Conservation (phyloP, 1,140 invertebrate genomes). For the Anadara kagoshimensis region DNA sequence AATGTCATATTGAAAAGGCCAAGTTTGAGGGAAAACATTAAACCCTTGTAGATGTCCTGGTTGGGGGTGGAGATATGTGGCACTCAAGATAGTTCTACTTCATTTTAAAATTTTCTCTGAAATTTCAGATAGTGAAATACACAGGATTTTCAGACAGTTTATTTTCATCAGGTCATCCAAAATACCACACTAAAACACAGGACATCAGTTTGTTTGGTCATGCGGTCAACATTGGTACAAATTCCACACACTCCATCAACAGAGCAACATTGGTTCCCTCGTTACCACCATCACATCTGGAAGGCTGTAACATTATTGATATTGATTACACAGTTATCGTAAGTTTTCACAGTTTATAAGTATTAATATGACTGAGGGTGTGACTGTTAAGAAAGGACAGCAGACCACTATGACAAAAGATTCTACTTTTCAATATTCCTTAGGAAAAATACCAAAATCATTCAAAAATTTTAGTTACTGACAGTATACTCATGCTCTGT, state of each 20-base stretch:
- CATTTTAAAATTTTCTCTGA: background rate
- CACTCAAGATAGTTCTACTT: background rate
- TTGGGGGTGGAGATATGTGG: background rate
- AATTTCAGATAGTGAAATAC: constrained; percentile 56
- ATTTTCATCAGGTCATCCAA: constrained; percentile 56
- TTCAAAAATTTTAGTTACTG: too few species aligned
- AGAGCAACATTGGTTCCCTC: constrained; percentile 82
- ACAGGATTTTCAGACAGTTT: constrained; percentile 52
- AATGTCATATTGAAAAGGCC: too few species aligned
- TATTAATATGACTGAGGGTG: too few species aligned
- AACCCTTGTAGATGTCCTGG: background rate
- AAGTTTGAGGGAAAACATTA: too few species aligned
- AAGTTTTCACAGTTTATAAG: too few species aligned
- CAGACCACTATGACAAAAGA: too few species aligned
- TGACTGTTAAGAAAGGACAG: too few species aligned
- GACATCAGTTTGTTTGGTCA: constrained; percentile 39
- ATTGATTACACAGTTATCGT: constrained; percentile 97
- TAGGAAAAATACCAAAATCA: too few species aligned
- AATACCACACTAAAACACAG: constrained; percentile 53
- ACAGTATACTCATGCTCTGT: too few species aligned
- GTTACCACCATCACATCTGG: constrained; percentile 94
- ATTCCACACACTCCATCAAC: constrained; percentile 46
- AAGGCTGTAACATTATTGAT: constrained; percentile 94
- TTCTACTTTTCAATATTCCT: too few species aligned
- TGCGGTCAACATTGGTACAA: constrained; percentile 19